Conservation (phyloP, 2,888 invertebrate genomes). For the Imbricaverruca yamaguchii region DNA sequence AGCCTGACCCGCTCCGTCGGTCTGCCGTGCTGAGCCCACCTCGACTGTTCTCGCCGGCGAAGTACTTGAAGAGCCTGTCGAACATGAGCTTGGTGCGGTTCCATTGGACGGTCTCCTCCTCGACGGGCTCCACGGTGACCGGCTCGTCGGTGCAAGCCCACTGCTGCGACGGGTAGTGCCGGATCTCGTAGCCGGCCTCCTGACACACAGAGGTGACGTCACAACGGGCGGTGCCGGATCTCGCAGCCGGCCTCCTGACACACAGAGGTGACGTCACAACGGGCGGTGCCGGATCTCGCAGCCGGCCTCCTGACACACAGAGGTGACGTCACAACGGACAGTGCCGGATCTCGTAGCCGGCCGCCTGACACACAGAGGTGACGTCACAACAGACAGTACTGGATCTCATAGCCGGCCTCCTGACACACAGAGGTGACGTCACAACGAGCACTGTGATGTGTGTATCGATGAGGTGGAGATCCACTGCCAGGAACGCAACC, state of each 20-base stretch:
- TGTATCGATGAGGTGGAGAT: too few relatives aligned
- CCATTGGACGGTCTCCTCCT: slow-evolving; percentile 18
- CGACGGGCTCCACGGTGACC: slow-evolving; percentile 23
- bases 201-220: neutral
- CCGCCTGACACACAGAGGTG: neutral
- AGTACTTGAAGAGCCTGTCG: slow-evolving; percentile 31
- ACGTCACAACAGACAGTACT: neutral
- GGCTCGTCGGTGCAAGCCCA: slow-evolving; percentile 27
- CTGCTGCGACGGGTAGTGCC: slow-evolving; percentile 29
- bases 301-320: neutral
- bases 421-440: neutral
- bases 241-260: slow-evolving; percentile 22
- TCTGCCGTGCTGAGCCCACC: slow-evolving; percentile 22
- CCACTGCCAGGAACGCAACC: too few relatives aligned
- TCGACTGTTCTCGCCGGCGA: slow-evolving; percentile 31
- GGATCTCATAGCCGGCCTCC: neutral
- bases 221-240: slow-evolving; percentile 29
- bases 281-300: slow-evolving; percentile 30
- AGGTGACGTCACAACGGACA: slow-evolving; percentile 24
- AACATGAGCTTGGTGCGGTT: slow-evolving; percentile 30
- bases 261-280: neutral
- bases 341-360: slow-evolving; percentile 27
- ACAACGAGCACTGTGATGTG: neutral
- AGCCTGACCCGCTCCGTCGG: too few relatives aligned
- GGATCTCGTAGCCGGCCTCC: slow-evolving; percentile 26